These are phyloP conservation scores for Julus scanicus DNA, from an alignment of 2,888 invertebrate species.

Conservation along the genomic window DNA sequence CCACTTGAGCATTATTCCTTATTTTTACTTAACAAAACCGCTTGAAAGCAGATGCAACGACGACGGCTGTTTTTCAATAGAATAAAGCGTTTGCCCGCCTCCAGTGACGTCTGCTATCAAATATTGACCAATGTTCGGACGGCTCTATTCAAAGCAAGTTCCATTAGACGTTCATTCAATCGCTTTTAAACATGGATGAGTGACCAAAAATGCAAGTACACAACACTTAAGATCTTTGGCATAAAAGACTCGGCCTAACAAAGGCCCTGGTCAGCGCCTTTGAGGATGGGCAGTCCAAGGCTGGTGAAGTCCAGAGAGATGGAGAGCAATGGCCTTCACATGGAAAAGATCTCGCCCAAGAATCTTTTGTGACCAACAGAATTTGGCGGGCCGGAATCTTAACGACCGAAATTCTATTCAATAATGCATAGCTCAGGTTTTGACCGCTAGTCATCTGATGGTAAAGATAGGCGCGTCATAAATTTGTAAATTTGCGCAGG, in stretches of 20 bases:
- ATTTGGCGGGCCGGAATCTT: neutral
- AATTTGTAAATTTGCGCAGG: neutral
- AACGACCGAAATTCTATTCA: slow-evolving; percentile 5
- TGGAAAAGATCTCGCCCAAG: neutral
- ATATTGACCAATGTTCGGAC: neutral
- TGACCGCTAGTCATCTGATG: neutral
- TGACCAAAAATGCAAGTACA: neutral
- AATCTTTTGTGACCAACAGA: neutral
- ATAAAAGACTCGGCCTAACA: neutral
- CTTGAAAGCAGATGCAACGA: slow-evolving; percentile 14
- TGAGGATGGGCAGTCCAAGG: neutral
- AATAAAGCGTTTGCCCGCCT: neutral
- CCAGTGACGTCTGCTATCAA: neutral
- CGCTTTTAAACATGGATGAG: slow-evolving; percentile 22
- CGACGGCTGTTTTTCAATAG: neutral
- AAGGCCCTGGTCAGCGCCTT: neutral
- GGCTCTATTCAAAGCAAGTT: neutral
- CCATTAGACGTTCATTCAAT: slow-evolving; percentile 1
- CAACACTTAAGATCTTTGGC: neutral
- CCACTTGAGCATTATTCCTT: neutral
- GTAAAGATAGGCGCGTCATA: neutral
- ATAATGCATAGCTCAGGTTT: neutral
- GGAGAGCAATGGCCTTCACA: neutral
- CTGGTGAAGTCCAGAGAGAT: neutral
- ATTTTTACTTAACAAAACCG: neutral